Evolutionary conservation across 2,888 invertebrate species (phyloP).

Genomic region (Megalurothrips usitatus): DNA sequence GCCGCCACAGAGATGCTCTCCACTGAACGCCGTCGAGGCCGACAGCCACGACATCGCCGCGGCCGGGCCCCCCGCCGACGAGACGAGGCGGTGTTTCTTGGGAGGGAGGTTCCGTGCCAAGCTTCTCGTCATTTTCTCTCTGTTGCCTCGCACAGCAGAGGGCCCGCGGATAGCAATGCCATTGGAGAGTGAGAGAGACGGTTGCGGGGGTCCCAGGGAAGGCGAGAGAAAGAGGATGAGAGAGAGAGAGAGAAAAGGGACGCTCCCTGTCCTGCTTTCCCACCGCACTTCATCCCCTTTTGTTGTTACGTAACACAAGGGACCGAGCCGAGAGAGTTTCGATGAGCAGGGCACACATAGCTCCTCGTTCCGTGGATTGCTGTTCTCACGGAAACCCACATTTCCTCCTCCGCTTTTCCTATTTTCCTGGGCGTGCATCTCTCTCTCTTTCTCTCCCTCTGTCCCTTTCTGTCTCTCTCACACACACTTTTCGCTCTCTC

Average conservation of each 20-base stretch:
- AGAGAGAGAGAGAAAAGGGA: background rate
- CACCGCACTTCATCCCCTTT: background rate
- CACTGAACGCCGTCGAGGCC: too few relatives aligned
- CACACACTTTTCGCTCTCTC: too few relatives aligned
- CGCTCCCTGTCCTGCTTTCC: background rate
- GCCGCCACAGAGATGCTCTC: too few relatives aligned
- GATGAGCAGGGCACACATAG: slow-evolving; percentile 19
- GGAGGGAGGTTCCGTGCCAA: too few relatives aligned
- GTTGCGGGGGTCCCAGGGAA: background rate
- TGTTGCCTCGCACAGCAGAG: too few relatives aligned
- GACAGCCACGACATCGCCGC: too few relatives aligned
- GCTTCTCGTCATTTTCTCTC: too few relatives aligned
- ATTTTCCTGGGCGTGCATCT: slow-evolving; percentile 4
- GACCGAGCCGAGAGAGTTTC: background rate
- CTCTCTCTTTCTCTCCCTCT: too few relatives aligned
- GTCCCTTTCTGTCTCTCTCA: too few relatives aligned
- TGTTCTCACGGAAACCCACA: slow-evolving; percentile 26
- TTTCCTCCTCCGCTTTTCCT: slow-evolving; percentile 21
- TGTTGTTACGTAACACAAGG: slow-evolving; percentile 1
- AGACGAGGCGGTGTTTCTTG: too few relatives aligned
- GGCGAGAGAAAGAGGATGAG: background rate
- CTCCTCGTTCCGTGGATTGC: slow-evolving; percentile 12
- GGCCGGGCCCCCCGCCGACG: too few relatives aligned
- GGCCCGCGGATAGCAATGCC: too few relatives aligned
- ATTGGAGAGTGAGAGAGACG: background rate